Conservation (phyloP, 2,797 vertebrate species). For the Eulemur coronatus region DNA sequence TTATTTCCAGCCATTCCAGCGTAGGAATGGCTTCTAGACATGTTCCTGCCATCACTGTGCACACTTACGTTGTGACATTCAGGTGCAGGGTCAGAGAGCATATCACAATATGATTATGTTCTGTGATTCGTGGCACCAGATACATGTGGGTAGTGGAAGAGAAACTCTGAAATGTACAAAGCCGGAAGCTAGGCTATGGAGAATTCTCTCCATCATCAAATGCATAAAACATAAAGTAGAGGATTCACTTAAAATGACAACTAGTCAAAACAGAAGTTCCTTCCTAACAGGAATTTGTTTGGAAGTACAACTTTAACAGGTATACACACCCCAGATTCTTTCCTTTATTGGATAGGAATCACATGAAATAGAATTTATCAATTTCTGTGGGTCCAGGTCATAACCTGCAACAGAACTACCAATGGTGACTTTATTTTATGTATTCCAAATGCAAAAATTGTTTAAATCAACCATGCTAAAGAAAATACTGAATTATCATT, state of each 20-base stretch:
- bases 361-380: background rate
- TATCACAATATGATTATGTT: background rate
- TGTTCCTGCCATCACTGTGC: background rate
- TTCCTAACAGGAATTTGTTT: background rate
- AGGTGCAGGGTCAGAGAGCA: background rate
- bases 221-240: background rate
- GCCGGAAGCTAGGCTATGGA: background rate
- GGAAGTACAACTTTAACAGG: background rate
- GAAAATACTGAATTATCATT: background rate
- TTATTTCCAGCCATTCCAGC: background rate
- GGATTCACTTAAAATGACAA: background rate
- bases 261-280: background rate
- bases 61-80: background rate
- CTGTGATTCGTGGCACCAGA: background rate
- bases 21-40: background rate
- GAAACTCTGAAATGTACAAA: background rate
- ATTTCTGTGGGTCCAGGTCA: background rate
- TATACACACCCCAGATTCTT: accelerated
- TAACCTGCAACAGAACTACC: no score
- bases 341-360: background rate
- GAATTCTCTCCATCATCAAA: background rate
- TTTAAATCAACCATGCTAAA: background rate
- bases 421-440: background rate
- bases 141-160: background rate
- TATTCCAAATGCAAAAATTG: background rate